Base-by-base conservation (phyloP, 2,113 vertebrate genomes). In the Circaetus cinerascens region DNA sequence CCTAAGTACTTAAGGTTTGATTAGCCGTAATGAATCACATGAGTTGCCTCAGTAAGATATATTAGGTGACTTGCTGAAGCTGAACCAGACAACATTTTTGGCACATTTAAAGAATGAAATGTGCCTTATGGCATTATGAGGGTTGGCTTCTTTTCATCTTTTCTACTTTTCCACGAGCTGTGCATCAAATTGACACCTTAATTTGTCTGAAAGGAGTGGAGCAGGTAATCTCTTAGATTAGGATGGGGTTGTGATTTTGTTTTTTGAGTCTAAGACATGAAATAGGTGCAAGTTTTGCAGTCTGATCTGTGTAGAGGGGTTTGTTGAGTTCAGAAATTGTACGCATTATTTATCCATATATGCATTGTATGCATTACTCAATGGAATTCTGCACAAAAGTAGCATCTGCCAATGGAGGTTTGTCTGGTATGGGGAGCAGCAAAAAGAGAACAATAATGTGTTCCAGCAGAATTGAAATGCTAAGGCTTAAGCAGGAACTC, bases 11-110 rank as follows among this genome's bases (percentile, higher is more conserved):
- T 90, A 21, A 50, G 62, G 67, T 95, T 87, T 90, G 84, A 93
- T 91, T 79, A 82, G 22, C n/a, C 7, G 6, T 91, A 90, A 93
- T 88, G 66, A 95, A 88, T 96, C 69, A 87, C 86, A 86, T 87
- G 77, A 93, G 38, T 76, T 77, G 18, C 80, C 81, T 79, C 74
- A 77, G 36, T 46, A 79, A 80, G 55, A 57, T 34, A 20, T 20
- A 50, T 62, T 69, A 83, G 21, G 26, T 50, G 67, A 57, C 45
- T 73, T 73, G 53, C 29, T 87, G 83, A 79, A 85, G 22, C 76
- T 5, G 15, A 91, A 76, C 38, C 2, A 76, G 2, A 53, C n/a
- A 56, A 51, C 34, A 5, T 64, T 94, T 95, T 69, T 87, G 71
- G 86, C 84, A 83, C 84, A 55, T 69, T 66, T 62, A 59, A 80